Conservation (phyloP, 2,888 invertebrate species). For the Silvanus unidentatus region DNA sequence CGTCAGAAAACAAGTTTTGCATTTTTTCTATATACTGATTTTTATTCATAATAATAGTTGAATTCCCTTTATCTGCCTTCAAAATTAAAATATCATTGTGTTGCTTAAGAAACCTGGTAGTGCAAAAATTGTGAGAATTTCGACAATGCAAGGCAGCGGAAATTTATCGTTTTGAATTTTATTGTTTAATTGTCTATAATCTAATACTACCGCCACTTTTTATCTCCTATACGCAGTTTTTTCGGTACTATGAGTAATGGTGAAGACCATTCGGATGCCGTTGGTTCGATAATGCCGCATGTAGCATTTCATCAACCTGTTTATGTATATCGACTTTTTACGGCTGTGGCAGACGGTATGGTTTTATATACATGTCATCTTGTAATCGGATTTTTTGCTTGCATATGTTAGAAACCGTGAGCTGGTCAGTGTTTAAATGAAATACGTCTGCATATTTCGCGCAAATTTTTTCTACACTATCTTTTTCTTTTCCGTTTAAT, state of each 20-base stretch:
- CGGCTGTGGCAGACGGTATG: background rate
- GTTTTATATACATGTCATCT: background rate
- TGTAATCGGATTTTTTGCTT: background rate
- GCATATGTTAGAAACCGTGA: background rate
- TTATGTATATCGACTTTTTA: background rate
- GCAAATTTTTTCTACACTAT: background rate
- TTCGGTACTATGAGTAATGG: background rate
- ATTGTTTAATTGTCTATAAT: background rate
- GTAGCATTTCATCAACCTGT: background rate
- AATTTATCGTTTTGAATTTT: background rate
- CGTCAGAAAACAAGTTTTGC: too few species aligned
- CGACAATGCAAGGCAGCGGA: conserved; percentile 8
- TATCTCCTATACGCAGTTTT: background rate
- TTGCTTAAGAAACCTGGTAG: too few species aligned
- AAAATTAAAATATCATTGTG: too few species aligned
- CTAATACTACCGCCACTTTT: background rate
- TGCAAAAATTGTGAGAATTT: too few species aligned
- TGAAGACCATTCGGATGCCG: too few species aligned
- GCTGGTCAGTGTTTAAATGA: background rate
- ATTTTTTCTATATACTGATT: too few species aligned
- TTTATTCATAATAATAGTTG: too few species aligned
- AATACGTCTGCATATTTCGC: background rate
- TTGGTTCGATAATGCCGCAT: background rate
- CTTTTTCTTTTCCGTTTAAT: background rate
- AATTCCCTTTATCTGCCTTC: too few species aligned